Base-by-base conservation (phyloP, 2,113 vertebrate species). In the Epinephelus lanceolatus region DNA sequence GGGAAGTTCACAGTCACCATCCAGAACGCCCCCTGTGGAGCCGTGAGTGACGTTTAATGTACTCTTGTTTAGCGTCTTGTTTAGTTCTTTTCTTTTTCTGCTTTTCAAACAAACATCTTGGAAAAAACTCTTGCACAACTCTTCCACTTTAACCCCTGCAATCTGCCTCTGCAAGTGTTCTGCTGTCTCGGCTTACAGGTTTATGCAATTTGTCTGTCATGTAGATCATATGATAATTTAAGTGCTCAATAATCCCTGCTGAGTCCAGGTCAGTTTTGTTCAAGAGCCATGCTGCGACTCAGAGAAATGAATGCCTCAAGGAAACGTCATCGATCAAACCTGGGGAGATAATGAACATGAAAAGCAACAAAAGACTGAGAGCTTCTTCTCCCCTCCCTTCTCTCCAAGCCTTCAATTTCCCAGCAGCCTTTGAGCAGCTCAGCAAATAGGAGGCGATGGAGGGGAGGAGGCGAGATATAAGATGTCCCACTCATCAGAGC, bases 1-100 rank as follows among this genome's bases (percentile, higher is more conserved):
- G 97, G 96, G 27, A 92, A 71, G 18, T 99, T 99, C 86, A 97
- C 96, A 0, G 78, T 99, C 91, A 97, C 96, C 30, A 60, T 99
- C 90, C 98, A 98, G 91, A 99, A 98, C 3, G 90, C 96, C 62
- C 96, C 96, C 0, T 99, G 98, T 94, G 98, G 98, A 80, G 93
- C 96, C 81, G 98, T 99, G 91, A 95, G 95, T 95, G 14, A 51
- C 7, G 2, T 17, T 53, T 21, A 8, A 55, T 23, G 42, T 65
- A 5, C 11, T 3, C 27, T 19, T 51, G 6, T 51, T 40, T n/a
- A 37, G 9, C 11, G 37, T 57, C 11, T 33, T 78, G 10, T 55
- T 56, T 2, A 25, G 49, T 62, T 45, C n/a, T 47, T 9, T 57
- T 19, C 14, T 13, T 30, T 55, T 63, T 3, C 25, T 67, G 25